Base-by-base conservation (phyloP, 2,113 vertebrate genomes). In the Archilochus colubris region DNA sequence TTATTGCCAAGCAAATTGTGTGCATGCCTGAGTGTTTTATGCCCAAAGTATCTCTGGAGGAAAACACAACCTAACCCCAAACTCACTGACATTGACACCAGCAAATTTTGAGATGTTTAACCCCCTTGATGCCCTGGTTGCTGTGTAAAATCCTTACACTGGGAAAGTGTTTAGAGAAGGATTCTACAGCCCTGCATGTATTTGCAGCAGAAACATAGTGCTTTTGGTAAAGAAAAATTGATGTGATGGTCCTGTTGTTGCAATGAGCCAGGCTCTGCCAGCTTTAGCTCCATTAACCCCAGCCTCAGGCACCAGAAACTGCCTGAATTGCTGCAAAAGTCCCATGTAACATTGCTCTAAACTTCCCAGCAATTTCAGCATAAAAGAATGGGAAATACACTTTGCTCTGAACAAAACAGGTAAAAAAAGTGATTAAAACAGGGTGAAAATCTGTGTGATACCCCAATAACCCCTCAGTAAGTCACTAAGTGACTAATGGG, bases 71-170 rank as follows among this genome's bases (percentile, higher is more conserved):
- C 6, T 22, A n/a, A 21, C 4, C 24, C 20, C 30, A 86, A 54
- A 50, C 16, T 12, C 1, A 1, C 12, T 73, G 50, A 28, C 25
- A 30, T 2, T 40, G 67, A 67, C 3, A 4, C 7, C 21, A 33
- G 17, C 21, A 55, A 62, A 57, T 40, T 72, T 2, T 6, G 20
- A 70, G 36, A 21, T 6, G 31, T 19, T 77, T 51, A 81, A 4
- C 6, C 10, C 11, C 8, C 4, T 25, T 0, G 0, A 28, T 17
- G 11, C 50, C n/a, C 31, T 66, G 11, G 27, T 12, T 82, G 43
- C 33, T 3, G 3, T 27, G 21, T 22, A 81, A 66, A 58, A 3
- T 68, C 50, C 24, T 55, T 74, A 15, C 5, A 11, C 50, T 8
- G 1, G 31, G 38, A 16, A 67, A 16, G 19, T 11, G 5, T 79